Percentiles rank a stretch among this genome's conserved stretches.
phyloP scores from a whole-genome alignment of 2,797 vertebrate genomes.

The Spea hammondii region DNA sequence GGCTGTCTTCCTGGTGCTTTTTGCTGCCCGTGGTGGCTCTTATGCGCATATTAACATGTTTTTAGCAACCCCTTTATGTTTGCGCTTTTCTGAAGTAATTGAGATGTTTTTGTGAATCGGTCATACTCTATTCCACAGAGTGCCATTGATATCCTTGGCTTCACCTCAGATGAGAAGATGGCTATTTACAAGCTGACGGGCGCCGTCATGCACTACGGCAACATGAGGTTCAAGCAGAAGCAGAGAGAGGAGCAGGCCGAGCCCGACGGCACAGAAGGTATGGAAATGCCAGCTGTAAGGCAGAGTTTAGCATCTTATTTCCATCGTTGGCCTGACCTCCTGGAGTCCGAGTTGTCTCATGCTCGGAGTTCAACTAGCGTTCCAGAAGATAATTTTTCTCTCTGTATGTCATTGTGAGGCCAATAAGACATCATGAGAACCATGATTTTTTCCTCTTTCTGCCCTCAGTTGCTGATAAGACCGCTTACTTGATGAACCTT shows the following conservation, averaged over 20 bases:
- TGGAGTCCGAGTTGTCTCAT: no score
- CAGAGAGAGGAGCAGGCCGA: constrained; percentile 80
- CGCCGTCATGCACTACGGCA: constrained; percentile 77
- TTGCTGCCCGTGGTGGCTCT: not conserved
- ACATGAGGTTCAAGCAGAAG: constrained; percentile 84
- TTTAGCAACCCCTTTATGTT: no score
- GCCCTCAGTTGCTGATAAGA: constrained; percentile 76
- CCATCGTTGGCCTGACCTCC: no score
- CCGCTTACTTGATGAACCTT: constrained; percentile 75
- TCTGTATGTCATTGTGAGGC: not conserved
- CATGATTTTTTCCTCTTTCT: no score
- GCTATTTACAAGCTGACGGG: constrained; percentile 80
- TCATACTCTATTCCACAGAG: constrained; percentile 61
- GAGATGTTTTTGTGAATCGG: not conserved
- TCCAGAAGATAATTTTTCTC: no score
- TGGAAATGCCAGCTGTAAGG: not conserved
- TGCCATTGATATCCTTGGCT: constrained; percentile 79
- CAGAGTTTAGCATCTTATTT: no score
- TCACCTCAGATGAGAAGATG: constrained; percentile 73
- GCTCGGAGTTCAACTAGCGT: no score
- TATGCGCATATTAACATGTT: not conserved
- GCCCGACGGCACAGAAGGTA: constrained; percentile 79
- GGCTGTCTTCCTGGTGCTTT: no score
- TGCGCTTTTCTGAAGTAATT: not conserved
- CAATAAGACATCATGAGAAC: not conserved